Evolutionary conservation across 2,797 vertebrate species (phyloP).

Genomic region (Sebastes dallii): DNA sequence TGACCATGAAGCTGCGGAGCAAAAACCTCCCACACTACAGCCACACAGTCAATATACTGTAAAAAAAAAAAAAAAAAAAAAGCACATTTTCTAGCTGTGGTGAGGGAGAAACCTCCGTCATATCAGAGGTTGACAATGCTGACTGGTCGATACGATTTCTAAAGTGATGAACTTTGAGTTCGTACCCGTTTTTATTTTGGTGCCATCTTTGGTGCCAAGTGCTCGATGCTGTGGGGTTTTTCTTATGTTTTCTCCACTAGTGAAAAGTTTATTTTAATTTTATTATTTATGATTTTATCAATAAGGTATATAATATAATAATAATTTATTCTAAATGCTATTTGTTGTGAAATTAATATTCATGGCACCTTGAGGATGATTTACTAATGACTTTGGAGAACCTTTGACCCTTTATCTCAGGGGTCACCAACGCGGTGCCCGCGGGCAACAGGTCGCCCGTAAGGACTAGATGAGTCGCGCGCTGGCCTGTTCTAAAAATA

Average conservation of each 20-base stretch:
- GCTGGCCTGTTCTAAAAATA: no score
- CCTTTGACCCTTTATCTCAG: no score
- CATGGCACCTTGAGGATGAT: neutral
- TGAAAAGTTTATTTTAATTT: neutral
- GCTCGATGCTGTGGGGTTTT: neutral
- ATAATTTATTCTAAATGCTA: no score
- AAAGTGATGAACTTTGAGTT: neutral
- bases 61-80: neutral
- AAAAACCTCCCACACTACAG: neutral
- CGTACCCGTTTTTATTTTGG: neutral
- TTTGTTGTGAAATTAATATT: neutral
- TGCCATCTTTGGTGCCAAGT: neutral
- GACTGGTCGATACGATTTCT: neutral
- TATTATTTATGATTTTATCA: neutral
- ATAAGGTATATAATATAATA: neutral
- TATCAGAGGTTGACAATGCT: neutral
- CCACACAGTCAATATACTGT: neutral
- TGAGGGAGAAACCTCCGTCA: neutral
- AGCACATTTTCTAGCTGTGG: neutral
- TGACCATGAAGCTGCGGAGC: slow-evolving; percentile 12
- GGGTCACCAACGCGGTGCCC: no score
- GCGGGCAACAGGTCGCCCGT: no score
- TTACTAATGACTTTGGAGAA: neutral
- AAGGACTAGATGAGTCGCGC: no score
- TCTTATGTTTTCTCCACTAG: neutral